Evolutionary conservation across 1,140 invertebrate species (phyloP).

Genomic region (Ptiloglossa arizonensis): DNA sequence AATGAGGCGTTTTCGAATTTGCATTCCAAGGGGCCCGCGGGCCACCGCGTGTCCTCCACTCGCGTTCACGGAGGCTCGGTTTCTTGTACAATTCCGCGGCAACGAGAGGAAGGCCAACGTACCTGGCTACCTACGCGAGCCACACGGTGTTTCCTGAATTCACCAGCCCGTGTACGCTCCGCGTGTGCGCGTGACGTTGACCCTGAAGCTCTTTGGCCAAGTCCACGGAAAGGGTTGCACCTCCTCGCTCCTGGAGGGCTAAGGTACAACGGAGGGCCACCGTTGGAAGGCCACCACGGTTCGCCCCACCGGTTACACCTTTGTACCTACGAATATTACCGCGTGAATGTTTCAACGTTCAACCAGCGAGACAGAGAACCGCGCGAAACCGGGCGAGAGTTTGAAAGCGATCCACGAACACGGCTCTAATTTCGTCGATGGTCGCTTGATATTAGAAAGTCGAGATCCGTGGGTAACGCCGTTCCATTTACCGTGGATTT

Average conservation of each 20-base stretch:
- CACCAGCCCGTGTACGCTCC: neutral
- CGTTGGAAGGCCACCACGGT: no score
- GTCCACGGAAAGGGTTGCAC: constrained; percentile 3
- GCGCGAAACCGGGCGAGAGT: no score
- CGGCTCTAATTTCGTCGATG: no score
- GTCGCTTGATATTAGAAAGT: no score
- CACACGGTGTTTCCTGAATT: constrained; percentile 22
- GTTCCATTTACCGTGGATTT: no score
- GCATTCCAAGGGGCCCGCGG: constrained; percentile 24
- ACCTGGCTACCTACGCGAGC: neutral
- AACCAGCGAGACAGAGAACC: neutral
- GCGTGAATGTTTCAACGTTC: neutral
- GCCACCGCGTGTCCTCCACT: constrained; percentile 36
- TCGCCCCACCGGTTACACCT: no score
- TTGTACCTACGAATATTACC: constrained; percentile 10
- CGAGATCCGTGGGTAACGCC: no score
- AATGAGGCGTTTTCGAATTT: constrained; percentile 50
- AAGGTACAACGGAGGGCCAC: no score
- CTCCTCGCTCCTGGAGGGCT: neutral
- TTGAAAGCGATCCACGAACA: no score
- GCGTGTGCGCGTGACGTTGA: constrained; percentile 20
- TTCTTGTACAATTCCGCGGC: constrained; percentile 23
- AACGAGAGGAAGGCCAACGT: neutral
- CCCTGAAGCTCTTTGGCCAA: constrained; percentile 20
- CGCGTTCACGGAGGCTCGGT: constrained; percentile 5